A percentile compares a stretch with the other conserved stretches of the same genome.
These are phyloP conservation scores for Acanthopleura granulata DNA, from an alignment of 2,888 invertebrate genomes.

Conservation along the genomic window DNA sequence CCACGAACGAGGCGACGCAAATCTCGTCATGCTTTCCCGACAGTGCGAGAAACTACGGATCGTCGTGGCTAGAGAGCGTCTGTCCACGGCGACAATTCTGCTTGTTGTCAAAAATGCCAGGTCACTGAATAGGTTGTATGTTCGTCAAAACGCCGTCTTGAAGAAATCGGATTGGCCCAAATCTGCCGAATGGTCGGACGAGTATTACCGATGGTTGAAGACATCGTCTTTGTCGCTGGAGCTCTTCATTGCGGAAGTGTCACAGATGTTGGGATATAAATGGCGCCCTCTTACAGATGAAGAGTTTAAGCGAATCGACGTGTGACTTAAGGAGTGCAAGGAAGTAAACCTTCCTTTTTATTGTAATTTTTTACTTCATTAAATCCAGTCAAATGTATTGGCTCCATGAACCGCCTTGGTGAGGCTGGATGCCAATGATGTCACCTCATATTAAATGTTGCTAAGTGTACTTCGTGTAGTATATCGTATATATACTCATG, in stretches of 20 bases:
- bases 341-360: too few relatives aligned
- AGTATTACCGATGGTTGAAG: conserved; percentile 79
- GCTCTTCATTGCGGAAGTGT: conserved; percentile 78
- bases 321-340: neutral
- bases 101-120: conserved; percentile 78
- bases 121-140: conserved; percentile 76
- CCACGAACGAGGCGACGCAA: conserved; percentile 79
- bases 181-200: conserved; percentile 78
- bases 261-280: conserved; percentile 76
- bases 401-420: too few relatives aligned
- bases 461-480: too few relatives aligned
- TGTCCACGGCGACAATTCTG: conserved; percentile 83
- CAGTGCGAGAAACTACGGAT: conserved; percentile 79
- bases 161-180: conserved; percentile 77
- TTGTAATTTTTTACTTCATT: too few relatives aligned
- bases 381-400: too few relatives aligned
- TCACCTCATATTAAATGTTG: too few relatives aligned
- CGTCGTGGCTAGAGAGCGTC: conserved; percentile 79
- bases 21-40: conserved; percentile 77
- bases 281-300: conserved; percentile 74
- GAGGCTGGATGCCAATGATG: too few relatives aligned
- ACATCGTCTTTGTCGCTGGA: conserved; percentile 77
- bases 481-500: too few relatives aligned
- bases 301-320: conserved; percentile 49
- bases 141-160: conserved; percentile 82